Conservation (phyloP, 1,140 invertebrate genomes). For the Metopolophium dirhodum region DNA sequence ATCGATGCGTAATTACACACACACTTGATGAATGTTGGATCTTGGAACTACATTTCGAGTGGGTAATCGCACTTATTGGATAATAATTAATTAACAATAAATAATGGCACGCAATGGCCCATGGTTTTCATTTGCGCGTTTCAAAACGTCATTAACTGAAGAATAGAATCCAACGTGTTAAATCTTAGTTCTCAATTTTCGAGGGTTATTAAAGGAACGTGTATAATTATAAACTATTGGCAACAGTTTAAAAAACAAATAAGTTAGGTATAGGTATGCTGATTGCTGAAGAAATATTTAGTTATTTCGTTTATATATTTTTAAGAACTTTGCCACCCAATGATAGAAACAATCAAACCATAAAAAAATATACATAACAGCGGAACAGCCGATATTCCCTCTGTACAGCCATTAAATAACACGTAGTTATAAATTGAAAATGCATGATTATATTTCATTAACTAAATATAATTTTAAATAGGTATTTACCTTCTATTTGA, state of each 20-base stretch:
- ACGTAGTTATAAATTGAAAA: neutral
- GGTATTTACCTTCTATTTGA: neutral
- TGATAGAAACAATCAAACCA: neutral
- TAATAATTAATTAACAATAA: neutral
- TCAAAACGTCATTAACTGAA: neutral
- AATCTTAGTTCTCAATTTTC: neutral
- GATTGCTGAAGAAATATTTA: neutral
- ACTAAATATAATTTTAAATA: neutral
- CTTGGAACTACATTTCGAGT: neutral
- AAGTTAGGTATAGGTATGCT: neutral
- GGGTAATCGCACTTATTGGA: neutral
- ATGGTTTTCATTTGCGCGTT: neutral
- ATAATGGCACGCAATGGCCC: neutral
- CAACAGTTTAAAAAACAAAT: neutral
- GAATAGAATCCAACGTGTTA: neutral
- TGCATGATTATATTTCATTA: neutral
- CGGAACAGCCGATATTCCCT: too few species aligned
- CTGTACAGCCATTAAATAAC: neutral
- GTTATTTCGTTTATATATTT: neutral
- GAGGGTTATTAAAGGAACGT: neutral
- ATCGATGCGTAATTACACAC: neutral
- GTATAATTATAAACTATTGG: neutral
- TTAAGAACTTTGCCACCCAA: too few species aligned
- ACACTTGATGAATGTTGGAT: neutral
- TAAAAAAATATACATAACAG: neutral